These are phyloP conservation scores for Thermophis baileyi DNA, from an alignment of 2,113 vertebrate genomes.

Conservation along the genomic window DNA sequence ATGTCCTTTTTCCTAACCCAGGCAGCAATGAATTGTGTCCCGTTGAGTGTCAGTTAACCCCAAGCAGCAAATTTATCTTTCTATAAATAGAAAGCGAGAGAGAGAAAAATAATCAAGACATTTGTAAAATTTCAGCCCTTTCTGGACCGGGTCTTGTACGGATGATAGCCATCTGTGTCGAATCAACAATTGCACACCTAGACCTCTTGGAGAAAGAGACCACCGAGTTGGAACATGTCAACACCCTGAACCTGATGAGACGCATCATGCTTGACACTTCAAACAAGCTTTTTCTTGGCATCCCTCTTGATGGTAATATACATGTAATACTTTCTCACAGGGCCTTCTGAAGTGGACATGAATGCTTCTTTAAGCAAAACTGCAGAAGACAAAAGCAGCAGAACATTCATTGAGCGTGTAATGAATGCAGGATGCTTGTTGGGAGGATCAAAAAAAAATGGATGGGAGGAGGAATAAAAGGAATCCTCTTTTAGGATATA, in stretches of 20 bases:
- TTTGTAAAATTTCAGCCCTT: constrained; percentile 74
- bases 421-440: neutral
- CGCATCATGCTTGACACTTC: constrained; percentile 87
- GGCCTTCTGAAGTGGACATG: neutral
- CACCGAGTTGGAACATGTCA: constrained; percentile 60
- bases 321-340: rapidly evolving
- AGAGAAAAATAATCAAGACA: neutral
- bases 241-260: constrained; percentile 82
- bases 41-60: neutral
- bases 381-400: too few species aligned
- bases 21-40: neutral
- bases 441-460: neutral
- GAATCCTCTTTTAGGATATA: neutral
- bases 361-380: neutral
- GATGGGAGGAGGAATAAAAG: neutral
- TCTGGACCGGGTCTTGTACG: constrained; percentile 82
- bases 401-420: neutral
- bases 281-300: constrained; percentile 84
- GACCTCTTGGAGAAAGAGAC: constrained; percentile 68
- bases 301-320: constrained; percentile 82
- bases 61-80: neutral
- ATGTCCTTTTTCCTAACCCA: neutral
- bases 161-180: constrained; percentile 78
- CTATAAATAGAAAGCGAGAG: neutral
- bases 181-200: constrained; percentile 78